phyloP scores from a whole-genome alignment of 2,888 invertebrate species.

The Acrobasis repandana region DNA sequence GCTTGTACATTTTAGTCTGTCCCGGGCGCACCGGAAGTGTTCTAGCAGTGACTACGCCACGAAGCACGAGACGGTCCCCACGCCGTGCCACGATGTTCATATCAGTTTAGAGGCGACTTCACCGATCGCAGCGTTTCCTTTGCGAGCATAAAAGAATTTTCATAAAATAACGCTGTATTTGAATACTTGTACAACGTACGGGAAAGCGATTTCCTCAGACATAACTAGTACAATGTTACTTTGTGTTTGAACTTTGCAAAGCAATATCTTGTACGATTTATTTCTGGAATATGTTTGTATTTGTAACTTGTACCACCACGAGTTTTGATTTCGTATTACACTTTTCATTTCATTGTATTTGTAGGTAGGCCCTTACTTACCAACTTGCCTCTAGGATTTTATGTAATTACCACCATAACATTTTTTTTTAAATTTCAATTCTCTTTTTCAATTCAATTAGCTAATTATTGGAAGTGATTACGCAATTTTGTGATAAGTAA shows the following conservation, averaged over 20 bases:
- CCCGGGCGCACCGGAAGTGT: conserved; percentile 62
- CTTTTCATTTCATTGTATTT: too few relatives aligned
- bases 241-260: conserved; percentile 6
- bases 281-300: not conserved
- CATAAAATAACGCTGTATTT: conserved; percentile 57
- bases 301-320: not conserved
- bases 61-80: conserved; percentile 39
- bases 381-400: too few relatives aligned
- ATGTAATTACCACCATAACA: too few relatives aligned
- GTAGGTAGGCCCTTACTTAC: too few relatives aligned
- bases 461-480: too few relatives aligned
- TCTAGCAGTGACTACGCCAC: conserved; percentile 49
- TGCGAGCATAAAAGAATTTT: conserved; percentile 61
- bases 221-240: conserved; percentile 13
- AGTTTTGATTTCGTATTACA: too few relatives aligned
- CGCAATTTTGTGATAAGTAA: too few relatives aligned
- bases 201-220: conserved; percentile 36
- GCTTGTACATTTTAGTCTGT: conserved; percentile 30
- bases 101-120: conserved; percentile 70
- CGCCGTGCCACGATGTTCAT: conserved; percentile 51
- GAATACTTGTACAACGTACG: conserved; percentile 48
- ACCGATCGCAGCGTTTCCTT: conserved; percentile 63
- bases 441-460: too few relatives aligned
- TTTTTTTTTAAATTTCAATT: too few relatives aligned
- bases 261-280: conserved; percentile 12